These are phyloP conservation scores for Ectobius pallidus DNA, from an alignment of 2,888 invertebrate species.

Conservation along the genomic window DNA sequence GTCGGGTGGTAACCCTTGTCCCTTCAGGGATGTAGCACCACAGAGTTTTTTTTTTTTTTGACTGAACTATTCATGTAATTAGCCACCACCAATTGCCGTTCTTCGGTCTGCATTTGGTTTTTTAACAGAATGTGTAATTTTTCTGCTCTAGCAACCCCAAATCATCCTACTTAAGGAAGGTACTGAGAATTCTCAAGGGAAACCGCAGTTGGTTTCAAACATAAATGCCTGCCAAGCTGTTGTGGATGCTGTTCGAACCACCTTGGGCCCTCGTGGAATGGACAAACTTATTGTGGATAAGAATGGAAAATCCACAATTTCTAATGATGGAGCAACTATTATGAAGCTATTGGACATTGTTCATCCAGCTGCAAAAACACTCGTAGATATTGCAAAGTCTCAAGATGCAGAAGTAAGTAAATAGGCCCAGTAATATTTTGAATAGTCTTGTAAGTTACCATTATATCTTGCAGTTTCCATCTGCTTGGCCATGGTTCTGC, in stretches of 20 bases:
- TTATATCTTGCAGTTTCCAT: no score
- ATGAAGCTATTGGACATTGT: constrained; percentile 97
- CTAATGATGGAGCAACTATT: constrained; percentile 99
- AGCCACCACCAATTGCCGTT: no score
- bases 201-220: constrained; percentile 93
- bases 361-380: constrained; percentile 96
- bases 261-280: constrained; percentile 98
- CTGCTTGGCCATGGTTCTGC: no score
- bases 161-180: constrained; percentile 97
- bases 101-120: no score
- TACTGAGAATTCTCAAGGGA: constrained; percentile 95
- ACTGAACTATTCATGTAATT: no score
- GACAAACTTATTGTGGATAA: constrained; percentile 96
- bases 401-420: constrained; percentile 94
- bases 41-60: no score
- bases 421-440: no score
- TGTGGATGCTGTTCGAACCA: constrained; percentile 96
- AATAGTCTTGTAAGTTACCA: no score
- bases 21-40: no score
- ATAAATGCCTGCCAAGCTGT: constrained; percentile 96
- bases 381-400: constrained; percentile 98
- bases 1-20: no score
- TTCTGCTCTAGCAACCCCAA: constrained; percentile 96
- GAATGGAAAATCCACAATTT: constrained; percentile 92
- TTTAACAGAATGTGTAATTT: no score